These are phyloP conservation scores for Drosophila vallismaia DNA, from an alignment of 2,888 invertebrate genomes.

Conservation along the genomic window DNA sequence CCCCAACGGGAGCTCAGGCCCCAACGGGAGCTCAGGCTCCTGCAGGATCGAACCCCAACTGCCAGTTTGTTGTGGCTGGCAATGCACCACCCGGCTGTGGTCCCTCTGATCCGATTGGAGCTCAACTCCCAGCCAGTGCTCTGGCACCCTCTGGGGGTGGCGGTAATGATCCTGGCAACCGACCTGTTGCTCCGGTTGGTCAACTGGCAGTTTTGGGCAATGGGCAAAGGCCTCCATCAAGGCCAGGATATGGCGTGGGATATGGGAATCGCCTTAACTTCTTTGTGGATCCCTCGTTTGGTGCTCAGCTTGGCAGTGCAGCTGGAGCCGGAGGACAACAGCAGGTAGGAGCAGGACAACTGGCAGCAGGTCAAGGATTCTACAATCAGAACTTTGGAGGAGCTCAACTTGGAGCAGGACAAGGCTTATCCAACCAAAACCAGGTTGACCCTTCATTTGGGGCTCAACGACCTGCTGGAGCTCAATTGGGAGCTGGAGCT, in stretches of 20 bases:
- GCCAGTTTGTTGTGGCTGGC: conserved; percentile 49
- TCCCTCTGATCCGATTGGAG: conserved; percentile 41
- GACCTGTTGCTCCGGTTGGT: conserved; percentile 39
- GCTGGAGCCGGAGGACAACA: conserved; percentile 18
- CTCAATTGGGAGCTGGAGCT: conserved; percentile 20
- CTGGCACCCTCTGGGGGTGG: conserved; percentile 18
- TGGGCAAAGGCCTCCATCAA: conserved; percentile 26
- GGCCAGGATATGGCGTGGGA: conserved; percentile 25
- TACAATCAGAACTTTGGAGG: conserved; percentile 46
- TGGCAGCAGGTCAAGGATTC: conserved; percentile 29
- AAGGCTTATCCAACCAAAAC: not conserved
- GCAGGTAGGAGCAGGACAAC: conserved; percentile 30
- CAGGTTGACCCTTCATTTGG: conserved; percentile 51
- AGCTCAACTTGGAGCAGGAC: conserved; percentile 20
- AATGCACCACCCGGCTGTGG: conserved; percentile 49
- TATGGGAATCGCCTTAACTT: conserved; percentile 31
- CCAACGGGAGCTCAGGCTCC: conserved; percentile 7
- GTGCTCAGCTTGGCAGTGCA: conserved; percentile 33
- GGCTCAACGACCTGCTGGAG: conserved; percentile 39
- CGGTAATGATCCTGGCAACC: conserved; percentile 30
- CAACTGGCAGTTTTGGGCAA: conserved; percentile 47
- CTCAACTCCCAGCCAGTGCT: conserved; percentile 36
- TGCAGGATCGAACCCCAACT: conserved; percentile 37
- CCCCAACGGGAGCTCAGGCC: conserved; percentile 20
- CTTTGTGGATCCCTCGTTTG: conserved; percentile 42